Evolutionary conservation across 2,888 invertebrate genomes (phyloP), one percentile per base, ranked within the genome.

Genomic region (Pachydiplax longipennis): DNA sequence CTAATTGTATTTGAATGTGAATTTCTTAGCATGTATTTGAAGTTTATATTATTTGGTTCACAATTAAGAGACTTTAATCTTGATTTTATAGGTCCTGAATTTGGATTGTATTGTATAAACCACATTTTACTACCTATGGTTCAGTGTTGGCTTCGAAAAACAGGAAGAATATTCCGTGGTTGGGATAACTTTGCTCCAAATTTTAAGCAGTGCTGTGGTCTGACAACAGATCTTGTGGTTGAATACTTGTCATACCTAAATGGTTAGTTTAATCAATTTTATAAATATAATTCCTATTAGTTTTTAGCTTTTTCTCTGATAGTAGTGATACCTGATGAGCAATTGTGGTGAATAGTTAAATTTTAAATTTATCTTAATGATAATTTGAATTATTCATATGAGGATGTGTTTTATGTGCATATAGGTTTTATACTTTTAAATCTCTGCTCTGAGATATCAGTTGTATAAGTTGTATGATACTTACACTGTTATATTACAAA

Each of bases 141-240:
- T 25, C 99, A 99, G 94, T 97, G 97, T 93, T 99, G 99, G 99
- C 94, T 99, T 91, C 95, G 98, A 18, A 96, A 97, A 92, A 94
- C 94, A 18, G 92, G 93, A 48, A 93, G 93, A 91, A 96, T 96
- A 10, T 96, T 96, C 92, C 95, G 96, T 92, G 95, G 97, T 92
- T 96, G 97, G 96, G 96, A 97, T 92, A 95, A 95, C 92, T 96
- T 97, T 90, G 97, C 97, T 93, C 97, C 98, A 92, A 98, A 98
- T 94, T 99, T 99, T 93, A 99, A 99, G 93, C 99, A 99, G 93
- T 98, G 98, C 93, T 98, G 98, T 93, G 99, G 99, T 13, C 96
- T 98, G 94, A 97, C 98, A 18, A 98, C 98, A 0, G 99, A 99
- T 93, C 95, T 98, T 53, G 96, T 98, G 61, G 99, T 99, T 0